Evolutionary conservation across 2,888 invertebrate species (phyloP).

Genomic region (Athetis lepigone): DNA sequence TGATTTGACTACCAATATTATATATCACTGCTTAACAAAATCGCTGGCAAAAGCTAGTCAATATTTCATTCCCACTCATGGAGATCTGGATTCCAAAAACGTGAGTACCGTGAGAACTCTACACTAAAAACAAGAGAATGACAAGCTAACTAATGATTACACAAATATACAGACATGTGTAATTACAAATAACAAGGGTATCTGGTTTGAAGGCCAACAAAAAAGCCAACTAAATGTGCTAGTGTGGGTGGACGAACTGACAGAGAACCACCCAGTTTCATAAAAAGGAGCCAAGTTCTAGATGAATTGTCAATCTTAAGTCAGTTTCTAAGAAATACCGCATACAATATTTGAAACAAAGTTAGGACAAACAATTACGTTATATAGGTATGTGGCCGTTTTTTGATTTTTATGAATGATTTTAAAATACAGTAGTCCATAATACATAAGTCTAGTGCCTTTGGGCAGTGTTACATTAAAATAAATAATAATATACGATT

Average conservation of each 20-base stretch:
- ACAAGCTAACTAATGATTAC: slow-evolving; percentile 24
- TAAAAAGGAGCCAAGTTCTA: neutral
- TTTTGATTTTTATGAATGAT: too few species aligned
- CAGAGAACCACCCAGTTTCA: neutral
- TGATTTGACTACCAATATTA: too few species aligned
- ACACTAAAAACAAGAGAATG: slow-evolving; percentile 16
- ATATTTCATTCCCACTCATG: neutral
- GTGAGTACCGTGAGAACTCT: slow-evolving; percentile 35
- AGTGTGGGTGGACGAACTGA: slow-evolving; percentile 22
- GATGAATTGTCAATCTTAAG: neutral
- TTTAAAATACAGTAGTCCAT: too few species aligned
- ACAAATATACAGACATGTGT: slow-evolving; percentile 14
- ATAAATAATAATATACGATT: too few species aligned
- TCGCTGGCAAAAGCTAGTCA: too few species aligned
- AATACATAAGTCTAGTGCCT: too few species aligned
- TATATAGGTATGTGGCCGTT: too few species aligned
- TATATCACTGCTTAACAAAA: too few species aligned
- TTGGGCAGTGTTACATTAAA: too few species aligned
- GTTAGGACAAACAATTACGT: too few species aligned
- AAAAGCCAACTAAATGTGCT: slow-evolving; percentile 7
- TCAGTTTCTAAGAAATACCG: neutral
- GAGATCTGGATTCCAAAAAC: slow-evolving; percentile 16
- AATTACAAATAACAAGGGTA: slow-evolving; percentile 36
- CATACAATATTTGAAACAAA: too few species aligned
- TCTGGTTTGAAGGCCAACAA: slow-evolving; percentile 15